A percentile compares a stretch with the other conserved stretches of the same genome.
Evolutionary conservation across 2,888 invertebrate species (phyloP).

Genomic region (Heteromurus nitidus): DNA sequence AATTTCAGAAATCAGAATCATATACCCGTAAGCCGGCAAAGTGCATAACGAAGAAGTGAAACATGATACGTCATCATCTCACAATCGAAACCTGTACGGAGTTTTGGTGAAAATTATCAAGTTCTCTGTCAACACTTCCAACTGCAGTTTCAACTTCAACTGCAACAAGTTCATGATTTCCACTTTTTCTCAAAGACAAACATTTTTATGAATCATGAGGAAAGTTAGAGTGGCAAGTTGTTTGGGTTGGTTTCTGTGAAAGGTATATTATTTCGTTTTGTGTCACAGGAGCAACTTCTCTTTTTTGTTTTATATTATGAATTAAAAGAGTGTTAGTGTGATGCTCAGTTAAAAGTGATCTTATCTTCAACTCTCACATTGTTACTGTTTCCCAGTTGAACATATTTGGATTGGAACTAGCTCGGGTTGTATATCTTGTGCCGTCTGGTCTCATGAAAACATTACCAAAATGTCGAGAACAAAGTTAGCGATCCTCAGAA

Average conservation of each 20-base stretch:
- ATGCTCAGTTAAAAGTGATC: too few relatives aligned
- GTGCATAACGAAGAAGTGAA: not conserved
- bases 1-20: not conserved
- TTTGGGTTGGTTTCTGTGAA: conserved; percentile 12
- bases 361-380: too few relatives aligned
- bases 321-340: too few relatives aligned
- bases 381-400: too few relatives aligned
- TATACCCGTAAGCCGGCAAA: not conserved
- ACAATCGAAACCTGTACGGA: too few relatives aligned
- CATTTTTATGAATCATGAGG: conserved; percentile 45
- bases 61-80: not conserved
- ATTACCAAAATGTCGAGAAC: conserved; percentile 51
- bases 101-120: not conserved
- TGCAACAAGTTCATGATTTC: too few relatives aligned
- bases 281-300: not conserved
- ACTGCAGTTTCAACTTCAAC: too few relatives aligned
- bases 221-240: conserved; percentile 29
- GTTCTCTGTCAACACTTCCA: not conserved
- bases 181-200: conserved; percentile 9
- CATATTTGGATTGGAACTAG: too few relatives aligned
- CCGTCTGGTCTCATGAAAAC: too few relatives aligned
- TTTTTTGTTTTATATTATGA: conserved; percentile 2
- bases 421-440: too few relatives aligned
- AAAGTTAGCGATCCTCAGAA: conserved; percentile 17
- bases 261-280: conserved; percentile 3